Base-by-base conservation (phyloP, 2,888 invertebrate genomes). In the Nomada hirtipes region DNA sequence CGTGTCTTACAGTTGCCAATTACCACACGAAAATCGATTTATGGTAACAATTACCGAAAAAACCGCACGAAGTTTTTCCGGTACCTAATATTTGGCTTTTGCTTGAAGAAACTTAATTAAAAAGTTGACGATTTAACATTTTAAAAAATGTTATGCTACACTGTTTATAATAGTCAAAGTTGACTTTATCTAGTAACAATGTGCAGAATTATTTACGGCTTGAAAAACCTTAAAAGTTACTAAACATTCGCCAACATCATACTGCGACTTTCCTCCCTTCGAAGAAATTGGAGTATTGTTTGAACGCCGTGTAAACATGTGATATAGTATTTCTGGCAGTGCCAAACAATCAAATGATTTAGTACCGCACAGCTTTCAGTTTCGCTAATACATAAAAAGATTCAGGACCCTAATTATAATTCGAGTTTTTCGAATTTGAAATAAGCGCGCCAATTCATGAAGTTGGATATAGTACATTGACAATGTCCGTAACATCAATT, bases 241-340 rank as follows among this genome's bases (percentile, higher is more conserved):
- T n/a, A 52, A 2, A n/a, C 18, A 26, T 59, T 2, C 18, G 44
- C n/a, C 1, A 23, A 15, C 44, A 7, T 11, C 44, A 69, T 57
- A 44, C 23, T 20, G 26, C 11, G 1, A n/a, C 15, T 9, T 36
- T 36, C 36, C 36, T 18, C 44, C 26, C 47, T 55, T 23, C 15
- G 13, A 63, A 71, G 20, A 57, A 73, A 63, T 53, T 50, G 60
- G 20, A 63, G 63, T 55, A n/a, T 9, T 73, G 63, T 73, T 74
- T 50, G 50, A 63, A 57, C 15, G 0, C 11, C 13, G n/a, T 52
- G 57, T 60, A 47, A 42, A 76, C 50, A 29, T 26, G 52, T 36
- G 15, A 64, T 18, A 23, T 15, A 50, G 11, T 59, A 52, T 52
- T 29, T 75, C 42, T 52, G 42, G 18, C 42, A 20, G 44, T 42